These are phyloP conservation scores for Maccullochella peelii DNA, from an alignment of 2,113 vertebrate species.

Conservation along the genomic window DNA sequence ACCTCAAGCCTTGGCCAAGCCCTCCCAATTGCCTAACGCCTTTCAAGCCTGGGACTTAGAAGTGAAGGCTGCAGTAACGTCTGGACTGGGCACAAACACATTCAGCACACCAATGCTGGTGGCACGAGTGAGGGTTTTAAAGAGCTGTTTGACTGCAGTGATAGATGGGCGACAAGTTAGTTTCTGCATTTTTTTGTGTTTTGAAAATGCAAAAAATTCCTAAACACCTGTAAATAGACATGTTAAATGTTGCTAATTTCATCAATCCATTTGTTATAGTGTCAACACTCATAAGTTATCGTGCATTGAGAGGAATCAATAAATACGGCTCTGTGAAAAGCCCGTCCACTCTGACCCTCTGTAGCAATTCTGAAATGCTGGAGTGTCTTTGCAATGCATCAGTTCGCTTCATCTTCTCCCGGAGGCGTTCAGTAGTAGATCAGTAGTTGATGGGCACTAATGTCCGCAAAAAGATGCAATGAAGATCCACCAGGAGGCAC, in stretches of 20 bases:
- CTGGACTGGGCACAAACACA: conserved; percentile 40
- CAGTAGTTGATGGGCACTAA: neutral
- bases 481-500: conserved; percentile 32
- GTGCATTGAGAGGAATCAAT: neutral
- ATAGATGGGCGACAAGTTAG: conserved; percentile 21
- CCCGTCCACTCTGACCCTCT: neutral
- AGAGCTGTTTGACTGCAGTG: conserved; percentile 1
- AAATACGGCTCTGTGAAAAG: neutral
- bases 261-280: neutral
- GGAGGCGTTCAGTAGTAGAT: neutral
- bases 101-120: neutral
- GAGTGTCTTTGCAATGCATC: neutral
- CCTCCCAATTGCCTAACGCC: conserved; percentile 46
- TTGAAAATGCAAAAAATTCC: neutral
- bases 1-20: conserved; percentile 61
- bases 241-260: neutral
- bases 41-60: conserved; percentile 61
- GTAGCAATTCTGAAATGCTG: neutral
- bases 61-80: conserved; percentile 65
- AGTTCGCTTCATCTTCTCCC: neutral
- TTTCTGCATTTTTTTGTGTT: conserved; percentile 1
- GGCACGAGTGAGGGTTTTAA: conserved; percentile 3
- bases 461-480: neutral
- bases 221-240: neutral
- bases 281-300: neutral